Base-by-base conservation (phyloP, 2,113 vertebrate species). In the Eira barbara region DNA sequence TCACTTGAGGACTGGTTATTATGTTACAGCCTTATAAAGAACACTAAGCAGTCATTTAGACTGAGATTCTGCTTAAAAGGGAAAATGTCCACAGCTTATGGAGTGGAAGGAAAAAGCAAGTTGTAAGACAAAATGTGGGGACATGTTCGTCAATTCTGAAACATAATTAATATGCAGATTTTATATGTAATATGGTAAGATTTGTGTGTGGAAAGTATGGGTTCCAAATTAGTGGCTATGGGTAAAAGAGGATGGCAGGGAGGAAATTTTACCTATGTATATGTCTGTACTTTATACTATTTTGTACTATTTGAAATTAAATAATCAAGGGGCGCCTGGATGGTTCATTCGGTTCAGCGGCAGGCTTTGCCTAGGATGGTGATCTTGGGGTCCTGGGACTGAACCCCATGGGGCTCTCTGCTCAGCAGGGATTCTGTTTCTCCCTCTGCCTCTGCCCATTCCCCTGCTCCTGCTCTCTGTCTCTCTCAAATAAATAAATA, bases 161-260 rank as follows among this genome's bases (percentile, higher is more conserved):
- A 97, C 61, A 80, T 59, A 93, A 95, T 34, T 39, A 94, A 95
- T 65, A 90, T 31, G 36, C 5, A 61, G 18, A 93, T 15, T 89
- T 88, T 94, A 20, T 71, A 86, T 74, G 29, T 25, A 78, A 18
- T 31, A 65, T 13, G 6, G 89, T 93, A 83, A 74, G 2, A 15
- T 45, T 18, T n/a, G 3, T 25, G 42, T 76, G 34, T 45, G 25
- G 49, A 63, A 82, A 92, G 8, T 59, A 2, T 42, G 1, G 88
- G 21, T 74, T 91, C 34, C 29, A 83, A 95, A 83, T 82, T 49
- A 91, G 63, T 65, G 79, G 36, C 36, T 45, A 59, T 17, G 21
- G 21, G 18, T 36, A 6, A 93, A 76, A 97, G 45, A 81, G 36
- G 82, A 15, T 59, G 36, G 29, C 49, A 89, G 36, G 29, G 21